A percentile compares a stretch with the other conserved stretches of the same genome.
These are phyloP conservation scores for Mesocentrotus franciscanus DNA, from an alignment of 53 echinoderm and acorn worm species.

Conservation along the genomic window DNA sequence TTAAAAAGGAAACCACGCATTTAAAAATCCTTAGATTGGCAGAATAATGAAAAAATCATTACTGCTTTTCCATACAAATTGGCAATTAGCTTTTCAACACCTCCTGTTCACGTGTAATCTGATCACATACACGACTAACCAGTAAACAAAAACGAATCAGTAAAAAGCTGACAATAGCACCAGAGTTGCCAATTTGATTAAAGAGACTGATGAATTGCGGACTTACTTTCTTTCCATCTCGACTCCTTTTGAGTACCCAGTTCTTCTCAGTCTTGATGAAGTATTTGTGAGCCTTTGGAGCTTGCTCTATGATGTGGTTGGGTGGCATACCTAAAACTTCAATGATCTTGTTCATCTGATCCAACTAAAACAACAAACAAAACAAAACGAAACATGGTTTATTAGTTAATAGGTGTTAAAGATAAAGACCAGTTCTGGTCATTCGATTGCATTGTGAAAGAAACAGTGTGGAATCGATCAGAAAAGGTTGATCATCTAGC, in stretches of 20 bases:
- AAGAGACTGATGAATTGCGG: not conserved
- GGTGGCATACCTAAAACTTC: conserved; percentile 98
- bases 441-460: too few species aligned
- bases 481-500: too few species aligned
- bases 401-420: not conserved
- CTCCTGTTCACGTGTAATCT: too few species aligned
- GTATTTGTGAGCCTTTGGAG: conserved; percentile 97
- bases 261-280: conserved; percentile 90
- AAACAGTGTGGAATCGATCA: too few species aligned
- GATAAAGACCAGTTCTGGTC: too few species aligned
- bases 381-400: not conserved
- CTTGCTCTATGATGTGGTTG: conserved; percentile 87
- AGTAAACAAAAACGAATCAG: too few species aligned
- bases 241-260: conserved; percentile 90
- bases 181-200: not conserved
- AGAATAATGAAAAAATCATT: too few species aligned
- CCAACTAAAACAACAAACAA: conserved; percentile 71
- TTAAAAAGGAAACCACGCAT: too few species aligned
- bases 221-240: conserved; percentile 95
- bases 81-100: too few species aligned
- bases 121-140: too few species aligned
- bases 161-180: not conserved
- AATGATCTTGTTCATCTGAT: conserved; percentile 99
- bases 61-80: too few species aligned
- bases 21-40: too few species aligned